Base-by-base conservation (phyloP, 2,888 invertebrate genomes). In the Morinoia aosen region DNA sequence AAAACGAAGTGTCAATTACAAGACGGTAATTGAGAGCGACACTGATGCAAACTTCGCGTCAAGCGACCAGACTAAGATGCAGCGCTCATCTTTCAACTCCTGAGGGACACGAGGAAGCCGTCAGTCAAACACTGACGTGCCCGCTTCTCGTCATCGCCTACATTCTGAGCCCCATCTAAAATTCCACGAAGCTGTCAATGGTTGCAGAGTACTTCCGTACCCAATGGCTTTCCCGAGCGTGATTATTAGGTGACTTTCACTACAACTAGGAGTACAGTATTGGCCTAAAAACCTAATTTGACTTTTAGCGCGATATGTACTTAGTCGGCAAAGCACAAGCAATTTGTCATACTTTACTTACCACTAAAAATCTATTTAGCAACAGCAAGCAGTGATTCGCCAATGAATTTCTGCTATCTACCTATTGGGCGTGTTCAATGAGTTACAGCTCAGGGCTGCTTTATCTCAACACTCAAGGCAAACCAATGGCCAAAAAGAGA, bases 21-120 rank as follows among this genome's bases (percentile, higher is more conserved):
- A 76, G 76, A 76, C 76, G 25, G 76, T 76, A 76, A 76, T 76
- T 76, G 76, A 76, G 76, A 76, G 76, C 33, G 76, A 76, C 76
- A 76, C 76, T 76, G 76, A 76, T 76, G 76, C 19, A 76, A 76
- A 33, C 76, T 76, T 33, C 3, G 76, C 76, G 76, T 76, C 76
- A 76, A 76, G 76, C 10, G 76, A 33, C 19, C 2, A 2, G 8
- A 76, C 33, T 33, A 33, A 33, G 33, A 76, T 33, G 76, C 76
- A 33, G 33, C 14, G 76, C 76, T 12, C 76, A 76, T 76, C 76
- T 25, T 33, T 19, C 76, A 33, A 76, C 25, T 33, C 33, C 33
- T 76, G 76, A 33, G 76, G 19, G 76, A 76, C 76, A 33, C 25
- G 25, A 76, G 61, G 19, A 61, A 61, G 61, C 61, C 61, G 61